Evolutionary conservation across 64 coral and sea anemone species (phyloP).

Genomic region (Dendronephthya gigantea): DNA sequence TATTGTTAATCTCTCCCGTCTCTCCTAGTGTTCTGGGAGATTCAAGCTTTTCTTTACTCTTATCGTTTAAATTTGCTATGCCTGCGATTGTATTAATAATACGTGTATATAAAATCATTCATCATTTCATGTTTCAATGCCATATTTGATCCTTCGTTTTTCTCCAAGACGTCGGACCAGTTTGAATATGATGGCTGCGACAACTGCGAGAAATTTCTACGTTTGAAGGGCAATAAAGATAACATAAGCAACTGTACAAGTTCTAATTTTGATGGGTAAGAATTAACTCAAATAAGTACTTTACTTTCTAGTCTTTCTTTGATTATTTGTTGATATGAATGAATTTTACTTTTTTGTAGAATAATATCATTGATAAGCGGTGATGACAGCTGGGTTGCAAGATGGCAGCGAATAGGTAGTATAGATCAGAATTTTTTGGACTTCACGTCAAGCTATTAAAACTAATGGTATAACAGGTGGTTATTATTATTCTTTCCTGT

Average conservation of each 20-base stretch:
- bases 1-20: no score
- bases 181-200: conserved; percentile 99
- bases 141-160: no score
- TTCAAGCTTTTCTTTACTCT: background rate
- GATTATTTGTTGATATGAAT: no score
- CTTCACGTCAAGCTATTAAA: no score
- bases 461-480: no score
- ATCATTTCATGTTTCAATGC: no score
- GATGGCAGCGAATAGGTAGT: conserved; percentile 96
- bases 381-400: conserved; percentile 96
- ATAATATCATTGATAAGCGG: conserved; percentile 79
- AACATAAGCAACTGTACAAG: conserved; percentile 87
- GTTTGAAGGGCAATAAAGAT: conserved; percentile 96
- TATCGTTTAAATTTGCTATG: background rate
- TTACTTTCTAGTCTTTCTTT: no score
- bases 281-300: no score
- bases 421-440: no score
- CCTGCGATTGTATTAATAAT: background rate
- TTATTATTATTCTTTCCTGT: no score
- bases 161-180: conserved; percentile 67
- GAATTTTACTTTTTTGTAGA: conserved; percentile 42
- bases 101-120: no score
- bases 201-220: conserved; percentile 85
- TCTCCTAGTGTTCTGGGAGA: background rate
- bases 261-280: conserved; percentile 99